phyloP scores from a whole-genome alignment of 1,140 invertebrate genomes.

The Brachionus manjavacas region DNA sequence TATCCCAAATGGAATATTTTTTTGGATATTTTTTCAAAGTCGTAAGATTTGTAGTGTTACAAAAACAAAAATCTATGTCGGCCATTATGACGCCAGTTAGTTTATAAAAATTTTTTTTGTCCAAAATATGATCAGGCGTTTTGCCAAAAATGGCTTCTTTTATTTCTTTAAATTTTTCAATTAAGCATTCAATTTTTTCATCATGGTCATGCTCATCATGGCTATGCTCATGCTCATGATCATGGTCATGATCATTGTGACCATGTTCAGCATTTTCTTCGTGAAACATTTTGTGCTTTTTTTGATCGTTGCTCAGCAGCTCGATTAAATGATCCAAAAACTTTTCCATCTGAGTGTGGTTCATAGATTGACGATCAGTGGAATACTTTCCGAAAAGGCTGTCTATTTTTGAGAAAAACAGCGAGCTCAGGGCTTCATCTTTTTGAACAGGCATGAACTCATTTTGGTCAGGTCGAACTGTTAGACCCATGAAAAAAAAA shows the following conservation, averaged over 20 bases:
- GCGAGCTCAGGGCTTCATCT: not conserved
- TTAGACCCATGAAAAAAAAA: not conserved
- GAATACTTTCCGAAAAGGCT: slow-evolving; percentile 5
- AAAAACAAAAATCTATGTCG: slow-evolving; percentile 17
- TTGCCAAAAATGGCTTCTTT: not conserved
- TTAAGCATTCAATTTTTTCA: slow-evolving; percentile 11
- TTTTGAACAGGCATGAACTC: not conserved
- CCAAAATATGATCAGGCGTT: not conserved
- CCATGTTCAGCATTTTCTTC: not conserved
- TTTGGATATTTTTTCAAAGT: not conserved
- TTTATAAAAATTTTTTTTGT: not conserved
- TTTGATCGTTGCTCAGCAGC: not conserved
- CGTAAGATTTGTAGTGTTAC: not conserved
- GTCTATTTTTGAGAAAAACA: not conserved
- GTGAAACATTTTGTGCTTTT: not conserved
- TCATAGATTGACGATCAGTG: not conserved
- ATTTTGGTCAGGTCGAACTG: not conserved
- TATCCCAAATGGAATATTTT: not conserved
- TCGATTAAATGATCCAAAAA: slow-evolving; percentile 23
- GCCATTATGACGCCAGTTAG: slow-evolving; percentile 4
- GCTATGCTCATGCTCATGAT: not conserved
- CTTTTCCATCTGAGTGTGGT: not conserved
- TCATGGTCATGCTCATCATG: not conserved
- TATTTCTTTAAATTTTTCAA: not conserved
- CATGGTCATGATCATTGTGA: not conserved